Evolutionary conservation across 2,797 vertebrate genomes (phyloP), one percentile per base, ranked within the genome.

Genomic region (Bovichtus variegatus): DNA sequence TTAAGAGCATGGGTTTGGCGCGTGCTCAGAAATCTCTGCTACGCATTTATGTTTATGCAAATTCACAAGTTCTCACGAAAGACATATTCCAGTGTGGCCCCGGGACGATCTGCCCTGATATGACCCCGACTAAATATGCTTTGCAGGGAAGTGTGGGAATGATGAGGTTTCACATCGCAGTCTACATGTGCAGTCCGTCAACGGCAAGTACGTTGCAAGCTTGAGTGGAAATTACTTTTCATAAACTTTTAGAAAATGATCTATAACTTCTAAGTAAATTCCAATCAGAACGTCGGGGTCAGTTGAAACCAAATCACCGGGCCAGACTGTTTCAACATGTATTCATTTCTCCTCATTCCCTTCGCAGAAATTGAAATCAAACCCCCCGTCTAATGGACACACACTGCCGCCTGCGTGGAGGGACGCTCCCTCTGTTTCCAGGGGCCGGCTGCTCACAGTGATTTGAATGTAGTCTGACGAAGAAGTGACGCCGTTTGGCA

Each of bases 391-490:
- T 34, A 34, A 34, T 31, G 46, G 6, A 41, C n/a, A 47, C 25
- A 16, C 62, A 57, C 60, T 2, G 31, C 8, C 12, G 53, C 27
- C 3, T 57, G 54, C 21, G 8, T 13, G 23, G 51, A 23, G 67
- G 5, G 46, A 43, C 1, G 1, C n/a, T n/a, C n/a, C 40, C 1
- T 18, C n/a, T 44, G 53, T 4, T 38, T 19, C 15, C 10, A 13
- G 36, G 46, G 1, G 36, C 23, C 5, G 16, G 2, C 25, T 18
- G 15, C 38, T 81, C 15, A 5, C 23, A 6, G 0, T 27, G 43
- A 84, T 84, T 81, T 83, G 82, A 86, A 61, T 83, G 38, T 27
- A 70, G 60, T 19, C 46, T 65, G 50, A 58, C 62, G 47, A 31
- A 18, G 49, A 29, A 4, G 50, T 4, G 3, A n/a, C 0, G 3